These are phyloP conservation scores for Catharus bicknelli DNA, from an alignment of 2,113 vertebrate genomes.

Conservation along the genomic window DNA sequence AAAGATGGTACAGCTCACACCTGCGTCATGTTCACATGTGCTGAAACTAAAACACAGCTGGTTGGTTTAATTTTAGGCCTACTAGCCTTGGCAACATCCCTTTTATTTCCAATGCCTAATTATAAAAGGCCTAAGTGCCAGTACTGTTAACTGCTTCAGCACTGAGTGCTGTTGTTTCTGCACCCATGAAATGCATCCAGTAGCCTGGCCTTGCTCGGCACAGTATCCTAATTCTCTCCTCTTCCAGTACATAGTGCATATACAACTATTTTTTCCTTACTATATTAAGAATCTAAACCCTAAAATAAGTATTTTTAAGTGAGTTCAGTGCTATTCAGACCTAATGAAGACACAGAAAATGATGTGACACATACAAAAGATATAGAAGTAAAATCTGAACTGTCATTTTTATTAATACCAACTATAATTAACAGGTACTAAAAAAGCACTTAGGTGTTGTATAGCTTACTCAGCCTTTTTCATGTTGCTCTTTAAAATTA, in stretches of 20 bases:
- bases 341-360: not conserved
- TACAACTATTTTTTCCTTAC: not conserved
- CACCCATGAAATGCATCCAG: not conserved
- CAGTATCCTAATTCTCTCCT: not conserved
- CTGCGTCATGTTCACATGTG: constrained; percentile 41
- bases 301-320: not conserved
- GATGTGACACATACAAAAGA: not conserved
- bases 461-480: not conserved
- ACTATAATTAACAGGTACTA: not conserved
- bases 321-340: not conserved
- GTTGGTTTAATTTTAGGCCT: constrained; percentile 60
- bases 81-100: constrained; percentile 52
- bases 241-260: not conserved
- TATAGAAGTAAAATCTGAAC: not conserved
- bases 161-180: not conserved
- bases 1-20: constrained; percentile 1
- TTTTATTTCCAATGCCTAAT: constrained; percentile 54
- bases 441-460: not conserved
- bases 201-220: not conserved
- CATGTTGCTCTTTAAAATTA: not conserved
- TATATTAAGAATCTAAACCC: not conserved
- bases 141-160: constrained; percentile 38
- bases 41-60: constrained; percentile 66
- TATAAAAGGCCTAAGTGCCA: constrained; percentile 48
- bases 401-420: not conserved